Evolutionary conservation across 2,797 vertebrate genomes (phyloP).

Genomic region (Poecilia wingei): DNA sequence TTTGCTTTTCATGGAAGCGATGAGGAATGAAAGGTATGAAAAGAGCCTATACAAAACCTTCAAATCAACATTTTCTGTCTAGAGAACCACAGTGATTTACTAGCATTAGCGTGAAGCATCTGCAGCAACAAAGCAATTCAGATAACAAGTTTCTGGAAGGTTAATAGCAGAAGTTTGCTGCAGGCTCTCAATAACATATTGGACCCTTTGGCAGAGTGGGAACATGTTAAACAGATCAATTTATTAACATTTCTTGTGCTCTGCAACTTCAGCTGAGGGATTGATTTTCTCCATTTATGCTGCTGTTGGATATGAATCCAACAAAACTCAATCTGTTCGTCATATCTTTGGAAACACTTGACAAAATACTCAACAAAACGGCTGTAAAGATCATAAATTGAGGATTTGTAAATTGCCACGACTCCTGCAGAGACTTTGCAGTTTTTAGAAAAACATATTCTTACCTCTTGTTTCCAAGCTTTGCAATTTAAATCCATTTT

Average conservation of each 20-base stretch:
- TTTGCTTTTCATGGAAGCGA: background rate
- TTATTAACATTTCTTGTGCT: background rate
- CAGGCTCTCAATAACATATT: background rate
- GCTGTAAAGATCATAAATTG: background rate
- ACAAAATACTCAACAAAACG: background rate
- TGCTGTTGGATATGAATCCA: background rate
- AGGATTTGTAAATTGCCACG: background rate
- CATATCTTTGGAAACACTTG: background rate
- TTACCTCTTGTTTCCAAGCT: background rate
- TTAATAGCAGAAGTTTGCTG: background rate
- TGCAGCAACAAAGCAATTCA: background rate
- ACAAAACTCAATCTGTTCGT: background rate
- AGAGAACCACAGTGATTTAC: background rate
- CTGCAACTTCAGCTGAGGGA: background rate
- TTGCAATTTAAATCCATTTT: background rate
- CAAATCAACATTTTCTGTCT: background rate
- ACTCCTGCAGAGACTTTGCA: background rate
- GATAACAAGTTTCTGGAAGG: background rate
- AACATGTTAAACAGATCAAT: background rate
- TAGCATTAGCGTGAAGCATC: background rate
- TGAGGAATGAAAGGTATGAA: background rate
- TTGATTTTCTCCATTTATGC: background rate
- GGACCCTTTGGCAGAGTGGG: background rate
- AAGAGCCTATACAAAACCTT: background rate
- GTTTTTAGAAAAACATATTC: background rate